Conservation (phyloP, 2,888 invertebrate species). For the Phorcus lineatus region DNA sequence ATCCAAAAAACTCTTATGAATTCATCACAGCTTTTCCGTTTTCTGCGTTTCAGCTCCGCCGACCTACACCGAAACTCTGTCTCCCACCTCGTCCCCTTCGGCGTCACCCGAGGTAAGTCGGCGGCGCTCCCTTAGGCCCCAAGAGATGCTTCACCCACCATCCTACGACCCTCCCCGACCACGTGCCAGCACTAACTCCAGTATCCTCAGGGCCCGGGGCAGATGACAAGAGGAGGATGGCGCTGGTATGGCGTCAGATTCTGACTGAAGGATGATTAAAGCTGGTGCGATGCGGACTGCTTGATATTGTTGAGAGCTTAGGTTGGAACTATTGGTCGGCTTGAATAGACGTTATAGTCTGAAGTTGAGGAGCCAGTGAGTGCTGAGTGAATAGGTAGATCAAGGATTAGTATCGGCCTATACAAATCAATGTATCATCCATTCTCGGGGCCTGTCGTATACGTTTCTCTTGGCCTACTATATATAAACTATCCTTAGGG, state of each 20-base stretch:
- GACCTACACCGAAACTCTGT: neutral
- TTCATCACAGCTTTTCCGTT: too few relatives aligned
- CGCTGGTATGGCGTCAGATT: neutral
- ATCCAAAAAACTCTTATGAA: too few relatives aligned
- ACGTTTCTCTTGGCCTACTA: too few relatives aligned
- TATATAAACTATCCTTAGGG: too few relatives aligned
- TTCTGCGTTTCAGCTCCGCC: neutral
- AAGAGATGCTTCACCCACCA: neutral
- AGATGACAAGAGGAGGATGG: neutral
- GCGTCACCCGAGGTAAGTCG: neutral
- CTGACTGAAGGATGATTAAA: neutral
- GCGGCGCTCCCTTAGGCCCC: neutral
- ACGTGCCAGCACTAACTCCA: neutral
- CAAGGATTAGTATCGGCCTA: too few relatives aligned
- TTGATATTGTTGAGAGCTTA: too few relatives aligned
- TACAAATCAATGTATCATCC: too few relatives aligned
- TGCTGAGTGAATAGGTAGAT: too few relatives aligned
- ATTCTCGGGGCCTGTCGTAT: too few relatives aligned
- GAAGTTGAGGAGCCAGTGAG: too few relatives aligned
- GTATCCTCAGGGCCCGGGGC: neutral
- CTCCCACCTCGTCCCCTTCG: neutral
- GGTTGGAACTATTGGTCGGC: too few relatives aligned
- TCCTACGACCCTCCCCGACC: neutral
- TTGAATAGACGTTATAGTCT: too few relatives aligned
- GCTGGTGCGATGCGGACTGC: neutral